Percentiles rank a stretch among this genome's conserved stretches.
phyloP scores from a whole-genome alignment of 1,140 invertebrate genomes.

The Listronotus bonariensis region DNA sequence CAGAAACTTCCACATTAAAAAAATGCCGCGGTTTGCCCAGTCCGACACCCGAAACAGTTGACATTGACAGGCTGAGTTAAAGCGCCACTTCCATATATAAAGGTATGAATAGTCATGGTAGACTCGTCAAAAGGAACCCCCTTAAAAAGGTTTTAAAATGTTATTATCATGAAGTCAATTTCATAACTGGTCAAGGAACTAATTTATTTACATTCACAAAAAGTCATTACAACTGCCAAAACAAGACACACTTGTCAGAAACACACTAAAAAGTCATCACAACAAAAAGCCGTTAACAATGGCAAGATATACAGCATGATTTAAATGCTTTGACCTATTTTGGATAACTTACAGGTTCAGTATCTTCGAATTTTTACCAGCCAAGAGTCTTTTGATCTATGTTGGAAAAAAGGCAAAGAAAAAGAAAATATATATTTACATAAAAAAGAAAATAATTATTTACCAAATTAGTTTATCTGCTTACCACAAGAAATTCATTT shows the following conservation, averaged over 20 bases:
- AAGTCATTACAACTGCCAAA: too few species aligned
- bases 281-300: background rate
- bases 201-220: too few species aligned
- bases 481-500: conserved; percentile 96
- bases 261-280: background rate
- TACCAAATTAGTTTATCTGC: conserved; percentile 51
- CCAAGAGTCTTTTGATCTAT: conserved; percentile 53
- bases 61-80: too few species aligned
- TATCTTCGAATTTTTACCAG: conserved; percentile 50
- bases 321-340: conserved; percentile 6
- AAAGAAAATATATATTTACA: conserved; percentile 22
- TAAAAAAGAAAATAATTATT: background rate
- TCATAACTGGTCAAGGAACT: too few species aligned
- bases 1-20: too few species aligned
- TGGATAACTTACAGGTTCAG: conserved; percentile 46
- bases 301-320: conserved; percentile 6
- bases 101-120: too few species aligned
- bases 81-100: too few species aligned
- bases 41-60: too few species aligned
- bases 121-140: too few species aligned
- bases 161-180: too few species aligned
- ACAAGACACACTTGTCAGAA: background rate
- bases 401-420: conserved; percentile 23
- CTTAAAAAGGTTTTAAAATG: too few species aligned
- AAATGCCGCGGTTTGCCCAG: too few species aligned